Evolutionary conservation across 1,140 invertebrate genomes (phyloP).

Genomic region (Saccostrea glomerata): DNA sequence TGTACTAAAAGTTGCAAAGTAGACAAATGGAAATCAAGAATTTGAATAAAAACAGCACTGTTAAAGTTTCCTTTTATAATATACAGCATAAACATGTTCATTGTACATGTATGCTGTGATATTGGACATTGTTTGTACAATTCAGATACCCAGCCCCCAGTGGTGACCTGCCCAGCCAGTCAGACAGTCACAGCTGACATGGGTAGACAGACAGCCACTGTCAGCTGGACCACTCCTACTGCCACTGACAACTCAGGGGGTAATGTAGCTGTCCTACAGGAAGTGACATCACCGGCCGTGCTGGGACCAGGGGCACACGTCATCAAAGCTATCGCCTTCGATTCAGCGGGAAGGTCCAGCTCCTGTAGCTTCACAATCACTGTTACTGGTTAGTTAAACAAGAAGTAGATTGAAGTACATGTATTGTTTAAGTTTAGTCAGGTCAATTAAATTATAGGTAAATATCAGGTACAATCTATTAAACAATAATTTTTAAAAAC

Average conservation of each 20-base stretch:
- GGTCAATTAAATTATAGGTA: not conserved
- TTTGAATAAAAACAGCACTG: too few species aligned
- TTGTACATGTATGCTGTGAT: too few species aligned
- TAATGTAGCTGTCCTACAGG: constrained; percentile 56
- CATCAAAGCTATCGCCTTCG: constrained; percentile 63
- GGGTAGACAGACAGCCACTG: constrained; percentile 57
- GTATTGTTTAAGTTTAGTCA: not conserved
- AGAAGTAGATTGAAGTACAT: not conserved
- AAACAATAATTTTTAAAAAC: too few species aligned
- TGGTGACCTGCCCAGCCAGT: constrained; percentile 58
- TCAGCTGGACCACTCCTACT: constrained; percentile 53
- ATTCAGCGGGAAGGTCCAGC: constrained; percentile 50
- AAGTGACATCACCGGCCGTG: constrained; percentile 58
- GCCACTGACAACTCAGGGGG: constrained; percentile 60
- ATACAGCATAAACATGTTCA: too few species aligned
- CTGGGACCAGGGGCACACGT: constrained; percentile 61
- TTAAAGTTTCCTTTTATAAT: too few species aligned
- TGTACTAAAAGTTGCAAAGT: too few species aligned
- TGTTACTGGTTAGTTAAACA: constrained; percentile 61
- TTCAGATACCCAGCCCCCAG: constrained; percentile 58
- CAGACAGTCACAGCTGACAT: constrained; percentile 51
- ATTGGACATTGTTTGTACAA: not conserved
- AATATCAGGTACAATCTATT: too few species aligned
- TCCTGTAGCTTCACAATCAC: constrained; percentile 63
- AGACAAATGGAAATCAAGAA: too few species aligned